Evolutionary conservation across 2,888 invertebrate species (phyloP), one percentile per base, ranked within the genome.

Genomic region (Amphipyra berbera): DNA sequence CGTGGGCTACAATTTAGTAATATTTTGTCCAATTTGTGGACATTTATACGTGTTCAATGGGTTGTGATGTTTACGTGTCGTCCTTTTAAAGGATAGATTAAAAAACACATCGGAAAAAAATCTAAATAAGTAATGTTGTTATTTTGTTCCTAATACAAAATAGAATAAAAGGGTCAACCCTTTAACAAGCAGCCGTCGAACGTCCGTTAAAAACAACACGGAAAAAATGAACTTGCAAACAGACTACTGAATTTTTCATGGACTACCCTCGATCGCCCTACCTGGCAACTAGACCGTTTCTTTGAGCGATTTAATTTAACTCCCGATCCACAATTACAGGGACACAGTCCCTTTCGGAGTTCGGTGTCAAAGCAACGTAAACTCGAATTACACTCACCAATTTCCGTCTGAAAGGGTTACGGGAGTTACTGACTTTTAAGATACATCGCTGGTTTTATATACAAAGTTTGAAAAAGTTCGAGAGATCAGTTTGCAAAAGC

Each of bases 281-380:
- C 78, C 69, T 65, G 61, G 65, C 69, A 81, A 76, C 79, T 70
- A 76, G 75, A 75, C 75, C 79, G 76, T 85, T 85, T 85, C 85
- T 87, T 88, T 86, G 79, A 79, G 76, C 83, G 72, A 82, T 83
- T 83, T 87, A 88, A 90, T 91, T 90, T 84, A 86, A 88, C 87
- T 88, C 86, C 67, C 83, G 81, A 85, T 87, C 81, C 83, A 86
- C 87, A 89, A 91, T 90, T 91, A 91, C 87, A 87, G 85, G 75
- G 81, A 79, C 77, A 75, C 81, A 77, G 82, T 76, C 85, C 87
- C 83, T 88, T 88, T 87, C 67, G 80, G 88, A 84, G 86, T 89
- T 85, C 75, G 80, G 86, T 90, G 88, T 90, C 90, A 90, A 90
- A 89, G 88, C 82, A 73, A 78, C 80, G 68, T 67, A 80, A 71